phyloP scores from a whole-genome alignment of 53 echinoderm and acorn worm genomes.

The Holothuria leucospilota region DNA sequence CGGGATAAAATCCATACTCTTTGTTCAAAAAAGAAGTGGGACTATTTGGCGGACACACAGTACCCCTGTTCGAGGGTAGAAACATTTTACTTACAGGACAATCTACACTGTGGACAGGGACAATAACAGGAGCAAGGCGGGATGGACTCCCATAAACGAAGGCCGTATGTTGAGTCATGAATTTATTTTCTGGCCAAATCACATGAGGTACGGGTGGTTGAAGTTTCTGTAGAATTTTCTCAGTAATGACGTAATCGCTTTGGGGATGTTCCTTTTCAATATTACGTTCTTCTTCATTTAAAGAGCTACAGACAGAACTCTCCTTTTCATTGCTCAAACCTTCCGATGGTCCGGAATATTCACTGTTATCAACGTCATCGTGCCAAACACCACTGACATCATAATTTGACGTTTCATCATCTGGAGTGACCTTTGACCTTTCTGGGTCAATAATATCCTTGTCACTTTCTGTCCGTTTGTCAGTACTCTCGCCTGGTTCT shows the following conservation, averaged over 20 bases:
- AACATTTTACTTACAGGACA: constrained; percentile 84
- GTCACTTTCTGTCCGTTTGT: neutral
- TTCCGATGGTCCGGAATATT: neutral
- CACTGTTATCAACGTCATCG: neutral
- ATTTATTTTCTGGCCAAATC: constrained; percentile 84
- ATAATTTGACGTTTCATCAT: neutral
- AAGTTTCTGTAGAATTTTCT: constrained; percentile 54
- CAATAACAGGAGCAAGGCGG: constrained; percentile 74
- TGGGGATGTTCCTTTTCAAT: neutral
- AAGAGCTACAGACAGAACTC: neutral
- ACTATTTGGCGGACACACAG: constrained; percentile 85
- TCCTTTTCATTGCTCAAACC: neutral
- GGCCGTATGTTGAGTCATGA: constrained; percentile 68
- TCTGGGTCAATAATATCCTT: neutral
- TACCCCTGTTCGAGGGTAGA: constrained; percentile 67
- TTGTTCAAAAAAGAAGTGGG: constrained; percentile 77
- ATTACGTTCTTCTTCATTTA: neutral
- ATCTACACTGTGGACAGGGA: constrained; percentile 85
- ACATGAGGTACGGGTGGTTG: constrained; percentile 85
- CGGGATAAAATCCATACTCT: constrained; percentile 88
- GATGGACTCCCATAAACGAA: constrained; percentile 92
- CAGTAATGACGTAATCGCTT: constrained; percentile 54
- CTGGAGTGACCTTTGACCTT: constrained; percentile 1
- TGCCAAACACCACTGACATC: constrained; percentile 1
- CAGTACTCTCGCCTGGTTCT: neutral